Conservation (phyloP, 2,113 vertebrate species). For the Pitta sordida region DNA sequence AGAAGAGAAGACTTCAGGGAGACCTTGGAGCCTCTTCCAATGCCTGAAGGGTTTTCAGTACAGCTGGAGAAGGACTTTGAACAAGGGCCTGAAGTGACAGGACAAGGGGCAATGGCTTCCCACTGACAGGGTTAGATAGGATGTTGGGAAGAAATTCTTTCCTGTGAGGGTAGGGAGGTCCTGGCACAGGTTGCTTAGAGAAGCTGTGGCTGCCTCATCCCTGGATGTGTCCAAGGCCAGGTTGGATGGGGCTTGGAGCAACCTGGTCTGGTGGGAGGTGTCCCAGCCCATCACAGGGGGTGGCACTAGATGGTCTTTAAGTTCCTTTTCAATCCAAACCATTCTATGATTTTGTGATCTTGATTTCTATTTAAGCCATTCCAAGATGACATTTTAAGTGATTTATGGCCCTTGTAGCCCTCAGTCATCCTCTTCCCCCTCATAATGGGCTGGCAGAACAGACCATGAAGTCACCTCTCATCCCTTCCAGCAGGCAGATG, state of each 20-base stretch:
- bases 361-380: not conserved
- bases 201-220: not conserved
- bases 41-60: not conserved
- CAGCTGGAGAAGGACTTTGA: not conserved
- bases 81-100: not conserved
- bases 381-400: not conserved
- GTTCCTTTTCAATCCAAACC: not conserved
- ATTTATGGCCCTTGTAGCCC: not conserved
- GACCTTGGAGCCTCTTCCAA: accelerated
- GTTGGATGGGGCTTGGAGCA: not conserved
- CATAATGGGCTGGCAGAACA: not conserved
- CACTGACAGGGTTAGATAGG: not conserved
- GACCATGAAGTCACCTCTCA: not conserved
- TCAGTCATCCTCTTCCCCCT: not conserved
- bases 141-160: not conserved
- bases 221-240: not conserved
- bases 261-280: not conserved
- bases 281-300: not conserved
- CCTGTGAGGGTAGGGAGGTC: not conserved
- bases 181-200: not conserved
- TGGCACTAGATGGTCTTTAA: not conserved
- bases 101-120: not conserved
- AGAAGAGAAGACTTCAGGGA: not conserved
- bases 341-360: not conserved
- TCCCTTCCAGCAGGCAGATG: not conserved